These are phyloP conservation scores for Apaloderma vittatum DNA, from an alignment of 2,113 vertebrate species.

Conservation along the genomic window DNA sequence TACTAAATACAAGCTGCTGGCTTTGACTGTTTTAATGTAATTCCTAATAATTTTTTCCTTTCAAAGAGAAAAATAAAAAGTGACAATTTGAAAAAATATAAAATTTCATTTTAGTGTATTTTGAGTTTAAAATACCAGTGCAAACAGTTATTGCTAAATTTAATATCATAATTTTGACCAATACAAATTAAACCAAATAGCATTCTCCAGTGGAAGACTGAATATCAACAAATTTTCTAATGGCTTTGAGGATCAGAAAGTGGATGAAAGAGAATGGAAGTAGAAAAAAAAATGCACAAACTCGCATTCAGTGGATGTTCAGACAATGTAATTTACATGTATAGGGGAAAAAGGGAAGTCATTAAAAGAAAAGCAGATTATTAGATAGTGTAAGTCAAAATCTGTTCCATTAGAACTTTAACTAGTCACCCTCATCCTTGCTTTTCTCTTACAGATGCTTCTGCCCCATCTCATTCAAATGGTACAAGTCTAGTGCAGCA, in stretches of 20 bases:
- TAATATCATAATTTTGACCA: neutral
- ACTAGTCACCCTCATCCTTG: neutral
- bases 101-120: neutral
- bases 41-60: neutral
- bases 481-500: neutral
- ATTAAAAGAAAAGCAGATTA: conserved; percentile 53
- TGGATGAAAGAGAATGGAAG: conserved; percentile 7
- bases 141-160: neutral
- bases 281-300: neutral
- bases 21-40: neutral
- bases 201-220: neutral
- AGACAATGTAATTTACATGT: conserved; percentile 28
- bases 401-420: conserved; percentile 33
- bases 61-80: neutral
- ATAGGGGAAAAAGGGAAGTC: conserved; percentile 25
- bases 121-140: neutral
- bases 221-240: neutral
- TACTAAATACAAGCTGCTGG: neutral
- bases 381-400: conserved; percentile 20
- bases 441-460: conserved; percentile 4
- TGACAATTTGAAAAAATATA: neutral
- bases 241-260: neutral
- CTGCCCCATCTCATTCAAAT: neutral
- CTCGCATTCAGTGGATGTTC: conserved; percentile 16
- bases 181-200: neutral